Evolutionary conservation across 2,888 invertebrate species (phyloP).

Genomic region (Octonoba sinensis): DNA sequence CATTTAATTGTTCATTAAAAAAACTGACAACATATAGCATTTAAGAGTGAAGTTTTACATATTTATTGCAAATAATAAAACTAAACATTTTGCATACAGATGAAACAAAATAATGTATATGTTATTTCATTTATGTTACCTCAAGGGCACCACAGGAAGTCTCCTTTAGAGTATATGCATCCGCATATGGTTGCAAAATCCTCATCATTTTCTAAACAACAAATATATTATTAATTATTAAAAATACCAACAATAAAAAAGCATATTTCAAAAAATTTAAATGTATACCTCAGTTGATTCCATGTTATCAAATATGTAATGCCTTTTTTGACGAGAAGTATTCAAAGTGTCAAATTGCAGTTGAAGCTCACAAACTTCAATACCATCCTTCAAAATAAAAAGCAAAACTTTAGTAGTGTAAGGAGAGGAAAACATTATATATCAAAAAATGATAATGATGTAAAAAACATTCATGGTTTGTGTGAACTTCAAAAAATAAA

Average conservation of each 20-base stretch:
- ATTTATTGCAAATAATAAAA: no score
- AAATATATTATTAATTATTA: not conserved
- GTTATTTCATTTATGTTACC: not conserved
- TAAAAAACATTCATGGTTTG: no score
- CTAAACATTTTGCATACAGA: no score
- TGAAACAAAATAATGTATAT: no score
- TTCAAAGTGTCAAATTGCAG: constrained; percentile 50
- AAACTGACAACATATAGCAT: not conserved
- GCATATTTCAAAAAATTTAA: not conserved
- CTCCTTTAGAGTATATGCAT: constrained; percentile 48
- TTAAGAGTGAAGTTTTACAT: no score
- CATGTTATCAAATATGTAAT: constrained; percentile 25
- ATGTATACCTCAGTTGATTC: constrained; percentile 27
- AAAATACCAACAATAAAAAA: not conserved
- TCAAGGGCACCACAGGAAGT: constrained; percentile 53
- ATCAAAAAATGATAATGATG: no score
- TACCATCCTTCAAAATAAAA: constrained; percentile 14
- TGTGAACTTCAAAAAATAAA: no score
- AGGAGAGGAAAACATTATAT: no score
- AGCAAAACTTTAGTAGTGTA: no score
- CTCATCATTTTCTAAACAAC: constrained; percentile 15
- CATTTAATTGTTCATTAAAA: not conserved
- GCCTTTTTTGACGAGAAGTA: constrained; percentile 32
- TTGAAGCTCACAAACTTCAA: constrained; percentile 8
- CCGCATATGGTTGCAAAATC: constrained; percentile 50